phyloP scores from a whole-genome alignment of 2,113 vertebrate genomes.

The Fregetta grallaria region DNA sequence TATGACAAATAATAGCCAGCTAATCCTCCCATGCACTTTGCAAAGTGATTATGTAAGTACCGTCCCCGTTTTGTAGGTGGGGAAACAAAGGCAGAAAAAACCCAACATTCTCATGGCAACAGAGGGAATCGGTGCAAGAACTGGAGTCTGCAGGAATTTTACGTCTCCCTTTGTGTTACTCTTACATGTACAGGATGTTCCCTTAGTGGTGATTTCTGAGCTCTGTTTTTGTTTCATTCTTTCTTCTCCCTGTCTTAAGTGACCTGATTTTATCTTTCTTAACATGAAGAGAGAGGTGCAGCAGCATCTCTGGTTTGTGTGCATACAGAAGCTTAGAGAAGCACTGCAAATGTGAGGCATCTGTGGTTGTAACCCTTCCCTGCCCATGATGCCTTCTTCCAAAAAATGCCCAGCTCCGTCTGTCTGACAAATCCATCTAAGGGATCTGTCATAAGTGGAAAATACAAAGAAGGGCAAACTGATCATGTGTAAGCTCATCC shows the following conservation, averaged over 20 bases:
- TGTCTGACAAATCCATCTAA: not conserved
- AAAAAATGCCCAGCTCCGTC: not conserved
- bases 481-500: not conserved
- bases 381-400: not conserved
- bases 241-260: constrained; percentile 27
- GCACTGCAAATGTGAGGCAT: not conserved
- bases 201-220: not conserved
- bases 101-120: not conserved
- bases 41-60: not conserved
- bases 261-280: constrained; percentile 58
- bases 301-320: not conserved
- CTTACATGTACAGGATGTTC: not conserved
- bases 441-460: not conserved
- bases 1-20: not conserved
- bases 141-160: not conserved
- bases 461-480: not conserved
- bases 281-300: not conserved
- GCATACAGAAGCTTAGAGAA: not conserved
- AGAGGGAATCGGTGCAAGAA: not conserved
- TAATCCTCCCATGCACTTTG: constrained; percentile 18
- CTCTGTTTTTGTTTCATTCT: not conserved
- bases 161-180: not conserved
- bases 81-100: not conserved
- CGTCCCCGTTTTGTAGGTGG: not conserved
- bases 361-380: constrained; percentile 23